A percentile compares a stretch with the other conserved stretches of the same genome.
These are phyloP conservation scores for Lytechinus variegatus DNA, from an alignment of 35 echinoderm and acorn worm species.

Conservation along the genomic window DNA sequence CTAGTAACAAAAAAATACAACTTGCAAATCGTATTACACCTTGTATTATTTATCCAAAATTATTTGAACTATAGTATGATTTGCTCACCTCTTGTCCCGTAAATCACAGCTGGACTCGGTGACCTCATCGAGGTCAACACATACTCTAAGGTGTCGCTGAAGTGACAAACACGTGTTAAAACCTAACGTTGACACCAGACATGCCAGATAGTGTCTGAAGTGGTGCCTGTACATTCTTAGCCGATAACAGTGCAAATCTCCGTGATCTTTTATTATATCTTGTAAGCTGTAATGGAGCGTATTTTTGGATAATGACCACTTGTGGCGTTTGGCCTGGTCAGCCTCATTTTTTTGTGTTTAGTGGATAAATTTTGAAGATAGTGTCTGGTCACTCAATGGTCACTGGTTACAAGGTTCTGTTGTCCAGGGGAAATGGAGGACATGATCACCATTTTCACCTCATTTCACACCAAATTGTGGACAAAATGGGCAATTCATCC, in stretches of 20 bases:
- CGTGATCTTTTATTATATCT: background rate
- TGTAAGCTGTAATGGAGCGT: background rate
- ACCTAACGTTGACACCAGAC: background rate
- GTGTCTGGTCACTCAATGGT: background rate
- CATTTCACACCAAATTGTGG: background rate
- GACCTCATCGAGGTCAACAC: background rate
- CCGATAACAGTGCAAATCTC: background rate
- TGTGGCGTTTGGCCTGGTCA: background rate
- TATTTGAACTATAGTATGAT: background rate
- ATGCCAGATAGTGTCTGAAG: background rate
- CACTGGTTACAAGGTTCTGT: background rate
- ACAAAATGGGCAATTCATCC: background rate
- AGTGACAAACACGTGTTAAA: background rate
- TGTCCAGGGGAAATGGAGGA: background rate
- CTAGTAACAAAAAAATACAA: background rate
- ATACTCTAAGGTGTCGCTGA: background rate
- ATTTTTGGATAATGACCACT: background rate
- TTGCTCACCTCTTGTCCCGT: background rate
- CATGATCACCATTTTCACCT: background rate
- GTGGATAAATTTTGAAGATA: background rate
- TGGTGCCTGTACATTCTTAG: background rate
- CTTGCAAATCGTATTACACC: too few relatives aligned
- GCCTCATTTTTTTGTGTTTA: too few relatives aligned
- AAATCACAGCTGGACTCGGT: slow-evolving; percentile 9
- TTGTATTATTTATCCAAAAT: background rate